Conservation (phyloP, 2,113 vertebrate species). For the Shinisaurus crocodilurus region DNA sequence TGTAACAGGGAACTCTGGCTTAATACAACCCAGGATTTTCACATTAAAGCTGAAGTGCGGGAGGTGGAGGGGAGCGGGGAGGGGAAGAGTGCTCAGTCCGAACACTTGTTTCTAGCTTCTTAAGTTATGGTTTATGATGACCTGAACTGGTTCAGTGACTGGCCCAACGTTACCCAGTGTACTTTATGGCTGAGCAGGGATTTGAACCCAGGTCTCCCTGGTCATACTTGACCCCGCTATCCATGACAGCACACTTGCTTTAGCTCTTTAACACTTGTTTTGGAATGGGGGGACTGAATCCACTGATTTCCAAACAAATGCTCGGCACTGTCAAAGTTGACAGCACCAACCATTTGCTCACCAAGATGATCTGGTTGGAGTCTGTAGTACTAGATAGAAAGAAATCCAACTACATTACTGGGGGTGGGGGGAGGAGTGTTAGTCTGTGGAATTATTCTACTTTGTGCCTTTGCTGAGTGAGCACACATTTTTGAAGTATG, state of each 20-base stretch:
- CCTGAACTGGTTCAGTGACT: background rate
- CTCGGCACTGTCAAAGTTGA: background rate
- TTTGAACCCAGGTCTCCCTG: background rate
- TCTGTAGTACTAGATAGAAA: background rate
- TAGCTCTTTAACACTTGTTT: background rate
- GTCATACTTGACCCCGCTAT: background rate
- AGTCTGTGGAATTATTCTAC: background rate
- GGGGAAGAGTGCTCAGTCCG: background rate
- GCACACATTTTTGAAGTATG: background rate
- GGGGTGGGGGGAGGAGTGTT: background rate
- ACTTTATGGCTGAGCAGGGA: background rate
- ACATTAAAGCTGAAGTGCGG: background rate
- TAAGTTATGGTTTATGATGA: background rate
- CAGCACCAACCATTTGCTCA: background rate
- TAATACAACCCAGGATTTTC: background rate
- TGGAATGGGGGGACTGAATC: background rate
- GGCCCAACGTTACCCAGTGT: background rate
- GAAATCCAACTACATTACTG: background rate
- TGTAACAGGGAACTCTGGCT: background rate
- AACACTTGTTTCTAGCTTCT: background rate
- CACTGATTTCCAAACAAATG: background rate
- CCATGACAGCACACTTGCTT: background rate
- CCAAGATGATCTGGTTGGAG: background rate
- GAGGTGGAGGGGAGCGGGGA: background rate
- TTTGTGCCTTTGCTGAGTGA: background rate